Evolutionary conservation across 2,888 invertebrate species (phyloP), one percentile per base, ranked within the genome.

Genomic region (Caenorhabditis sp.): DNA sequence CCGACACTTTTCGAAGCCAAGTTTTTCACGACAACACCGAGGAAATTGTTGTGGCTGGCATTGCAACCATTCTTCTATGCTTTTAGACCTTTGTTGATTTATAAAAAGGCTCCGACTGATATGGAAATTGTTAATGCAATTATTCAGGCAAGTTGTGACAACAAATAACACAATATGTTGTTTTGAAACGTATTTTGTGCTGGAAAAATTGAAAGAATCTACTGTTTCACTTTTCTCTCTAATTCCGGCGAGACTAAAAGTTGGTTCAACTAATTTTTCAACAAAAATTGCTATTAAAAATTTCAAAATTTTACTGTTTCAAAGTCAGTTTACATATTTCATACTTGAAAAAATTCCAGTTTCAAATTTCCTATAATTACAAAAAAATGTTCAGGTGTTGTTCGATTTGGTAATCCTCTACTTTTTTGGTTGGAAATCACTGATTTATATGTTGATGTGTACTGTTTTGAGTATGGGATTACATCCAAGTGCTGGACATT

Each of bases 31-130:
- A 94, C 93, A 0, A 94, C 95, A 0, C 91, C 93, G 69, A 94
- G 95, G 0, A 99, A 99, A 90, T 91, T 97, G 19, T 84, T 94
- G 37, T 99, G 97, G 97, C 91, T 99, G 50, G 86, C 93, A 10
- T 89, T 97, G 0, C 97, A 97, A 89, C 97, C 97, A 0, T 91
- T 97, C 79, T 97, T 99, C 90, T 99, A 99, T 89, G 92, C 94
- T 1, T 91, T 97, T 70, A 91, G 99, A 12, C 99, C 99, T 0
- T 88, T 99, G 62, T 77, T 83, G 19, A 75, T 86, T 31, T 87
- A 87, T 74, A 85, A 84, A 50, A 87, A 87, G 66, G 83, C 81
- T 0, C 93, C 95, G 0, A 92, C 92, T 0, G 89, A 89, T 0
- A 88, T 95, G 85, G 99, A 99, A 89, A 88, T 93, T 3, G 88